Evolutionary conservation across 92 coral and sea anemone species (phyloP).

Genomic region (Paragorgia papillata): DNA sequence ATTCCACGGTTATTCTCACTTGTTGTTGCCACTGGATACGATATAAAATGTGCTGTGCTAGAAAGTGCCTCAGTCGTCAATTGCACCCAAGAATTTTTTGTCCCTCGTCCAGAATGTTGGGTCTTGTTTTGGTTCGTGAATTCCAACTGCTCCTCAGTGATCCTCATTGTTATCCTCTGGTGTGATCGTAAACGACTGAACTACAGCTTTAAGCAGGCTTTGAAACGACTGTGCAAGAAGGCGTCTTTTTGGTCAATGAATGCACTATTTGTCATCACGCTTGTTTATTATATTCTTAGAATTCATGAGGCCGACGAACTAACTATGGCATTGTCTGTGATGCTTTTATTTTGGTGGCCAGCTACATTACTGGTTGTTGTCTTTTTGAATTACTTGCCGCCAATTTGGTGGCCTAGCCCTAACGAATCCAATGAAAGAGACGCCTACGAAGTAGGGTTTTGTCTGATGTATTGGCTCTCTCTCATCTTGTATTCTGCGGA

Average conservation of each 20-base stretch:
- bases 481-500: background rate
- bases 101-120: constrained; percentile 15
- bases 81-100: constrained; percentile 30
- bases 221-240: background rate
- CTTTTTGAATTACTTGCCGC: constrained; percentile 13
- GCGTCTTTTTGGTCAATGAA: constrained; percentile 25
- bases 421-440: background rate
- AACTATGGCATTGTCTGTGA: background rate
- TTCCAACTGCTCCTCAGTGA: background rate
- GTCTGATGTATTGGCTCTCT: constrained; percentile 5
- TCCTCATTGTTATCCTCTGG: constrained; percentile 2
- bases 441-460: background rate
- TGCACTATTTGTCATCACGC: background rate
- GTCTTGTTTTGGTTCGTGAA: background rate
- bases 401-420: background rate
- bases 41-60: constrained; percentile 4
- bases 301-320: too few relatives aligned
- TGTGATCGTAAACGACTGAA: background rate
- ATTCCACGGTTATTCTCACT: constrained; percentile 10
- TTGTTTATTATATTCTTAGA: background rate
- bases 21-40: constrained; percentile 9
- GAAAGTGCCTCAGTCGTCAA: constrained; percentile 7
- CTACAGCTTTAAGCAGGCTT: background rate
- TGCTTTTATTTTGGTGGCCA: background rate
- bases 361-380: background rate